Base-by-base conservation (phyloP, 2,888 invertebrate species). In the Galeopsomyia nigrocyanea region DNA sequence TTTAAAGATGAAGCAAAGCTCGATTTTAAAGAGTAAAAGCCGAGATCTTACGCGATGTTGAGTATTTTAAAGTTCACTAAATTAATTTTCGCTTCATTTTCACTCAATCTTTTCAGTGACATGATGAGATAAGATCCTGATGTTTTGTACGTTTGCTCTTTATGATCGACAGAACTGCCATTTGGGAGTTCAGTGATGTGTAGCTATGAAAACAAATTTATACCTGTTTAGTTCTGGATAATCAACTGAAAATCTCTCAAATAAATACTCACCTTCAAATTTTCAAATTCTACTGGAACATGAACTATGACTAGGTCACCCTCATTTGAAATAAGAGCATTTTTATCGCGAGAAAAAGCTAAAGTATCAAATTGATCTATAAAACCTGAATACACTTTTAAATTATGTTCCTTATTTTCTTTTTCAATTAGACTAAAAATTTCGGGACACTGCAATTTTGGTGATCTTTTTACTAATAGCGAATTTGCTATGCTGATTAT, bases 241-340 rank as follows among this genome's bases (percentile, higher is more conserved):
- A 49, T 21, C 21, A 47, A 49, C 21, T 49, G 2, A 61, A 61
- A 61, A 49, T 17, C 31, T 31, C 17, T 17, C 16, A 46, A 51
- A 61, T 9, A 19, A 39, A 62, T 62, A 14, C 21, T 55, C 47
- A 55, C 55, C 6, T 9, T 47, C 26, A 65, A 13, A n/a, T 65
- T 17, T 19, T 22, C n/a, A 65, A 65, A 56, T 17, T 17, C 17
- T 10, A 65, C 17, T 21, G 65, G 65, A 22, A 47, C 26, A 22
- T 65, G 17, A 7, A 65, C 3, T 49, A 17, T 49, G 7, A 56
- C 26, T n/a, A 3, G n/a, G 39, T 65, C 47, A 22, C 14, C 26
- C 26, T 56, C 13, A n/a, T 56, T n/a, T 65, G 47, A 53, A 56
- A 65, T 22, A 56, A 65, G 46, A 0, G 47, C 56, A n/a, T 65